These are phyloP conservation scores for Campodea augens DNA, from an alignment of 1,140 invertebrate genomes.

Conservation along the genomic window DNA sequence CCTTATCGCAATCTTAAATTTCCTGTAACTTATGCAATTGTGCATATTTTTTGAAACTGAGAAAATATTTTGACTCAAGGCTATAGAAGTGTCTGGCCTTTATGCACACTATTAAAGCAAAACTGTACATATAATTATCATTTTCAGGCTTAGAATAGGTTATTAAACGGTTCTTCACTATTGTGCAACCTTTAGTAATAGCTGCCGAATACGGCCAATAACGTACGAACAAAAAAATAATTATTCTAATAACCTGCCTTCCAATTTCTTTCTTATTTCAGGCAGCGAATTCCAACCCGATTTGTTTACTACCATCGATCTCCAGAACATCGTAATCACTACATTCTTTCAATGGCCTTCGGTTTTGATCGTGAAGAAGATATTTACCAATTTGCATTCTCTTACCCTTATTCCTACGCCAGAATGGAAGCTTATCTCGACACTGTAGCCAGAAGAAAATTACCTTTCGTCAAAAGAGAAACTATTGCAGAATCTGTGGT, in stretches of 20 bases:
- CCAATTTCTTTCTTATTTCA: slow-evolving; percentile 23
- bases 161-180: too few species aligned
- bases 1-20: too few species aligned
- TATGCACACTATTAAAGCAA: too few species aligned
- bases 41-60: too few species aligned
- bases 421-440: slow-evolving; percentile 67
- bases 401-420: slow-evolving; percentile 86
- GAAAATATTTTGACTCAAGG: too few species aligned
- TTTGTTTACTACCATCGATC: slow-evolving; percentile 89
- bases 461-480: slow-evolving; percentile 41
- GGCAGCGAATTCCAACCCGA: slow-evolving; percentile 62
- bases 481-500: slow-evolving; percentile 50
- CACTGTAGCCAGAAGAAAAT: slow-evolving; percentile 42
- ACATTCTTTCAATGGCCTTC: slow-evolving; percentile 85
- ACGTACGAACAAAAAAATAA: too few species aligned
- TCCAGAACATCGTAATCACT: slow-evolving; percentile 69
- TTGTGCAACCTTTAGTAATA: too few species aligned
- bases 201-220: neutral
- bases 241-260: too few species aligned
- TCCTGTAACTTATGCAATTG: too few species aligned
- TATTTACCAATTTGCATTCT: slow-evolving; percentile 82
- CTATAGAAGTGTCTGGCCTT: too few species aligned
- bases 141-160: too few species aligned
- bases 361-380: slow-evolving; percentile 82
- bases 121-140: too few species aligned